Base-by-base conservation (phyloP, 1,140 invertebrate genomes). In the Bombus superbus region DNA sequence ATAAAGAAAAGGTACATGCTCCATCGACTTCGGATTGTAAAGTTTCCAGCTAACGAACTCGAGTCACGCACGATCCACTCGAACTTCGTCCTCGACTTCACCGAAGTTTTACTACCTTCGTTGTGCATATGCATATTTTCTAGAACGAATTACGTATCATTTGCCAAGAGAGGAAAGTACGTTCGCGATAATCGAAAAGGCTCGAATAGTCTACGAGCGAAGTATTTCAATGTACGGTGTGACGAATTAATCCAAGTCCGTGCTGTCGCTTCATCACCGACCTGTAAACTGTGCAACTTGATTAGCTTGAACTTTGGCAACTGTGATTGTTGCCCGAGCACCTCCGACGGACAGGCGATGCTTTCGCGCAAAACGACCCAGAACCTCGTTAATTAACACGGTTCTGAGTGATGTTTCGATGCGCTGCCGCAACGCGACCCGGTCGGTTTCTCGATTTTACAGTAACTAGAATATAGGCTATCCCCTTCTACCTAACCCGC, bases 201-300 rank as follows among this genome's bases (percentile, higher is more conserved):
- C 18, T 13, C 59, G 10, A 35, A 25, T 25, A 32, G 15, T 22
- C 5, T 10, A 18, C n/a, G 69, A 32, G 15, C 44, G 1, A 22
- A 28, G 66, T 72, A 64, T 80, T 85, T 72, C 74, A 44, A 83
- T 53, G 68, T 38, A 57, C 68, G 83, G 25, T 62, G 25, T 62
- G 35, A 35, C 25, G 83, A 77, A 79, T 71, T 62, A 79, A 28
- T 38, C 53, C 57, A 85, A 85, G 69, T 81, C 80, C 5, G 22
- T 2, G 35, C 64, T 83, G 73, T 69, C 62, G 44, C 73, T 83
- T 69, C 68, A 74, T 44, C 73, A 64, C 32, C 40, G 53, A 53
- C 76, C 68, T 75, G 75, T 66, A 72, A 86, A 86, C 85, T 78
- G 83, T 84, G 85, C 85, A 69, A 83, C 85, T 42, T 68, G 81